These are phyloP conservation scores for Pitangus sulphuratus DNA, from an alignment of 2,797 vertebrate genomes.

Conservation along the genomic window DNA sequence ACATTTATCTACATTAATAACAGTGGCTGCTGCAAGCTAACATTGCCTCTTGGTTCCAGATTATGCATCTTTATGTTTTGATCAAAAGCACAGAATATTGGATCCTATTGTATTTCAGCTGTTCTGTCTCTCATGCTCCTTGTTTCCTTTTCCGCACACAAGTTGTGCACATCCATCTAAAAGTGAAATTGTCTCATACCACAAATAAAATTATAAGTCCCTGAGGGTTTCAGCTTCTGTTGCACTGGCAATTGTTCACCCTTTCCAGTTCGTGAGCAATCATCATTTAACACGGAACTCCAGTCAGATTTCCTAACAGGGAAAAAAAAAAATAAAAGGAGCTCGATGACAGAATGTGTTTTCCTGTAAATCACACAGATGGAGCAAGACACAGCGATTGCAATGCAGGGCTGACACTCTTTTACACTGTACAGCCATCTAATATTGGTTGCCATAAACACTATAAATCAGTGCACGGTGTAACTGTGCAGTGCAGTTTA, in stretches of 20 bases:
- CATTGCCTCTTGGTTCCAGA: not conserved
- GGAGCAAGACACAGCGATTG: not conserved
- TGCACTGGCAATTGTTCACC: not conserved
- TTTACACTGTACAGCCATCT: not conserved
- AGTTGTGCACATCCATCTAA: slow-evolving; percentile 18
- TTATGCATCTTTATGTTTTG: slow-evolving; percentile 27
- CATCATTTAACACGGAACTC: not conserved
- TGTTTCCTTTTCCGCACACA: slow-evolving; percentile 3
- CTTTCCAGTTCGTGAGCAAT: slow-evolving; percentile 2
- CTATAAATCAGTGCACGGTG: slow-evolving; percentile 41
- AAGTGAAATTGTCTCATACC: slow-evolving; percentile 5
- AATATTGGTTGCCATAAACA: slow-evolving; percentile 55
- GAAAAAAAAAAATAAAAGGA: not conserved
- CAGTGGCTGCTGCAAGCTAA: not conserved
- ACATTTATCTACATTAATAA: slow-evolving; percentile 17
- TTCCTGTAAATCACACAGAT: slow-evolving; percentile 57
- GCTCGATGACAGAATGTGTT: not conserved
- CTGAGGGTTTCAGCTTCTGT: not conserved
- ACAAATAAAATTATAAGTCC: slow-evolving; percentile 30
- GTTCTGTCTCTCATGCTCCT: not conserved
- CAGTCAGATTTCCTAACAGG: slow-evolving; percentile 11
- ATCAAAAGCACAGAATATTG: slow-evolving; percentile 15
- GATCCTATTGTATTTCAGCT: not conserved
- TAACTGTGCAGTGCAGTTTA: not conserved
- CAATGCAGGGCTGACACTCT: slow-evolving; percentile 36